Evolutionary conservation across 2,113 vertebrate species (phyloP).

Genomic region (Podiceps cristatus): DNA sequence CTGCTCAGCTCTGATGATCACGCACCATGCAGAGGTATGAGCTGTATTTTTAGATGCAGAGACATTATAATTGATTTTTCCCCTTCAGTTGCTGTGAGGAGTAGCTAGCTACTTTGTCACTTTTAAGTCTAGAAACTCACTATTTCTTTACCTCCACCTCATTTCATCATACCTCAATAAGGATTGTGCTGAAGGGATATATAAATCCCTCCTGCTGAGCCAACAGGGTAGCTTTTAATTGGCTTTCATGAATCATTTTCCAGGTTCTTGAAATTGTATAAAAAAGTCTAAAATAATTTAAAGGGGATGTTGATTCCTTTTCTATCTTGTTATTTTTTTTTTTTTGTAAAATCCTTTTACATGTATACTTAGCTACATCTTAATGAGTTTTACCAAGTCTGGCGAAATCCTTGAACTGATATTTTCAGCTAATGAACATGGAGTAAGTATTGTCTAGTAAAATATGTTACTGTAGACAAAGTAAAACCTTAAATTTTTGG

Average conservation of each 20-base stretch:
- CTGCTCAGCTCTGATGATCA: slow-evolving; percentile 18
- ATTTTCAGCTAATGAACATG: not conserved
- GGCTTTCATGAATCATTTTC: slow-evolving; percentile 60
- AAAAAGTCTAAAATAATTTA: not conserved
- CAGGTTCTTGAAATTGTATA: slow-evolving; percentile 10
- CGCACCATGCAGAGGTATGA: slow-evolving; percentile 12
- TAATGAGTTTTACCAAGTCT: not conserved
- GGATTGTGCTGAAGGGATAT: not conserved
- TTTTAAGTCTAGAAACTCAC: slow-evolving; percentile 54
- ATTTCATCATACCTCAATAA: slow-evolving; percentile 49
- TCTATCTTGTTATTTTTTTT: not conserved
- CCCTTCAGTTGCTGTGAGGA: slow-evolving; percentile 7
- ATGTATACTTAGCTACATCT: not conserved
- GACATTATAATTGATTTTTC: slow-evolving; percentile 42
- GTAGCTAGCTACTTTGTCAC: slow-evolving; percentile 7
- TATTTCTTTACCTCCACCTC: slow-evolving; percentile 20
- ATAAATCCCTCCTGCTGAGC: not conserved
- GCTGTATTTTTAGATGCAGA: slow-evolving; percentile 36
- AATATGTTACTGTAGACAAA: not conserved
- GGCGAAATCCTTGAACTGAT: not conserved
- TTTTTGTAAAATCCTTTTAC: not conserved
- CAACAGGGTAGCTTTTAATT: slow-evolving; percentile 73
- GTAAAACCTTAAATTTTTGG: not conserved
- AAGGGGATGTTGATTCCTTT: not conserved
- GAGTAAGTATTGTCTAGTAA: not conserved